Percentiles rank a stretch among this genome's conserved stretches.
Evolutionary conservation across 2,797 vertebrate species (phyloP).

Genomic region (Anguilla marmorata): DNA sequence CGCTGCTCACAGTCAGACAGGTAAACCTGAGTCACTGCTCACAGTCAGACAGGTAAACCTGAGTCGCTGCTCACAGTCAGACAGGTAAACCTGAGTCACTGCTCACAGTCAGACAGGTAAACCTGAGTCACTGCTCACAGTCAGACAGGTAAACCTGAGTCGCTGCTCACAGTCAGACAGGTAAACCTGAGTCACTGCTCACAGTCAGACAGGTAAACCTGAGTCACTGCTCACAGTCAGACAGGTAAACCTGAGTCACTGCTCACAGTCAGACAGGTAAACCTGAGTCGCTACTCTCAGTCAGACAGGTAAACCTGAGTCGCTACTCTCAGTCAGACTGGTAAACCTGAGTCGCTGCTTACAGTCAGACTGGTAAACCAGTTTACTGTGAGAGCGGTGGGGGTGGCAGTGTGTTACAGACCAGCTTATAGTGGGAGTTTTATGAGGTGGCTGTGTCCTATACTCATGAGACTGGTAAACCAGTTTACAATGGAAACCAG

Average conservation of each 20-base stretch:
- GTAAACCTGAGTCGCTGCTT: slow-evolving; percentile 77
- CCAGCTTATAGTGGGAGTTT: not conserved
- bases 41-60: slow-evolving; percentile 65
- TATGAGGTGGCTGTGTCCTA: not conserved
- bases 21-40: slow-evolving; percentile 57
- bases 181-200: slow-evolving; percentile 77
- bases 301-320: slow-evolving; percentile 78
- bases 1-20: slow-evolving; percentile 89
- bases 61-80: not conserved
- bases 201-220: slow-evolving; percentile 85
- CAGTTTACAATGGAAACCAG: not conserved
- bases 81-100: slow-evolving; percentile 71
- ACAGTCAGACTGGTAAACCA: slow-evolving; percentile 64
- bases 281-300: slow-evolving; percentile 84
- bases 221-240: slow-evolving; percentile 48
- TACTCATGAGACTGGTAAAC: not conserved
- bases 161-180: slow-evolving; percentile 78
- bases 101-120: slow-evolving; percentile 89
- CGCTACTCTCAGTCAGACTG: too few species aligned
- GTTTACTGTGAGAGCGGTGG: not conserved
- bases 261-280: not conserved
- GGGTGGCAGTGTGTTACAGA: too few species aligned
- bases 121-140: not conserved
- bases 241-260: slow-evolving; percentile 66
- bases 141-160: slow-evolving; percentile 61